Evolutionary conservation across 2,797 vertebrate species (phyloP).

Genomic region (Craterocephalus amniculus): DNA sequence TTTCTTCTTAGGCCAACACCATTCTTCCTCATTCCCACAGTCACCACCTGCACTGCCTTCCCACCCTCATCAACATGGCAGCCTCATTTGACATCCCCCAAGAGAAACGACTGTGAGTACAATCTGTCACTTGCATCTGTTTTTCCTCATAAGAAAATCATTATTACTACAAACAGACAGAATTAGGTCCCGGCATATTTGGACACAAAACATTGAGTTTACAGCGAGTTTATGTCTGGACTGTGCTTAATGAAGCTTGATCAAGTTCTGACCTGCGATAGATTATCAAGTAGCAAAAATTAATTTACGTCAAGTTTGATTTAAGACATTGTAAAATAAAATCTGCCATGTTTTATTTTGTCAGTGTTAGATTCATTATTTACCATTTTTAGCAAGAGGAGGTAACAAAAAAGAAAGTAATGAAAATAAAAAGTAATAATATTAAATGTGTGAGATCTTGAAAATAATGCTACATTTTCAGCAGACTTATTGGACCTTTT

Average conservation of each 20-base stretch:
- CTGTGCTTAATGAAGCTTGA: background rate
- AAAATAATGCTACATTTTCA: background rate
- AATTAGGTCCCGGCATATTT: conserved; percentile 1
- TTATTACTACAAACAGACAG: conserved; percentile 3
- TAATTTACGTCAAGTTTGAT: background rate
- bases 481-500: no score
- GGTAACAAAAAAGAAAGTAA: no score
- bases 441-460: background rate
- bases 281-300: background rate
- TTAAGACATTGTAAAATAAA: background rate
- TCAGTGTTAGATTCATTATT: background rate
- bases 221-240: background rate
- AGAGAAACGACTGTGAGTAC: conserved; percentile 93
- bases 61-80: conserved; percentile 97
- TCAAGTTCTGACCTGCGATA: background rate
- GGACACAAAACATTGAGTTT: conserved; percentile 3
- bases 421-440: no score
- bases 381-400: no score
- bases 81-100: conserved; percentile 96
- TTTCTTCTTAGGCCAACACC: conserved; percentile 90
- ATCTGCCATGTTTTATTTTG: no score
- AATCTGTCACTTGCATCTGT: background rate
- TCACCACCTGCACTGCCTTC: conserved; percentile 97
- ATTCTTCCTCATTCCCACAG: conserved; percentile 98
- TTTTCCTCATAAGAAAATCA: background rate